Base-by-base conservation (phyloP, 1,140 invertebrate species). In the Tetramorium parvispinum region DNA sequence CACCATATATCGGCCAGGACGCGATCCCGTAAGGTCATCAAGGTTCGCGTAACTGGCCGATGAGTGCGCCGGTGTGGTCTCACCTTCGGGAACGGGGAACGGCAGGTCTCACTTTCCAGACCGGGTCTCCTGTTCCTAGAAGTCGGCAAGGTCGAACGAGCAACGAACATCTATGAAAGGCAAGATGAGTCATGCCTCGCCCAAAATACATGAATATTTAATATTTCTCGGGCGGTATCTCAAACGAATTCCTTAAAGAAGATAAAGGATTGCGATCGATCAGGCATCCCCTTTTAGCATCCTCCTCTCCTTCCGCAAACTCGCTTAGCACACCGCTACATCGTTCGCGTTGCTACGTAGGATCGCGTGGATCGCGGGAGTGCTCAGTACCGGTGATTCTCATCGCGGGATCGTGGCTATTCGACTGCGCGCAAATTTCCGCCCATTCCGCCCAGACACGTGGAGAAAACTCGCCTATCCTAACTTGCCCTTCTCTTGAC, bases 21-120 rank as follows among this genome's bases (percentile, higher is more conserved):
- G 53, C 68, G 79, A 83, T 75, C 79, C 53, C 43, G 37, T 83
- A 83, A 83, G 79, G 79, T 83, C 79, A 83, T 75, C 79, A 75
- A 27, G 79, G 53, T 83, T 83, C 79, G 40, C 40, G 51, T 83
- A 73, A 61, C 79, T 75, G 68, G 53, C 68, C 79, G 66, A 82
- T 83, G 53, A 83, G 2, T 37, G 68, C 24, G 27, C 27, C 68
- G 68, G 79, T 73, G 79, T 83, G 79, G 79, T 83, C 79, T 75
- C 37, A 32, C 79, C 40, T 83, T 83, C 68, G 53, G 51, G 2
- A 83, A 24, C 53, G 53, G 53, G 51, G 2, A 83, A 24, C 53
- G 53, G 43, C 40, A 27, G 27, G 53, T 75, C 55, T 83, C 53
- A 83, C 24, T 43, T 83, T 73, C 53, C 68, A 73, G 8, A 55